phyloP scores from a whole-genome alignment of 2,888 invertebrate genomes.

The Chironomus tentans region DNA sequence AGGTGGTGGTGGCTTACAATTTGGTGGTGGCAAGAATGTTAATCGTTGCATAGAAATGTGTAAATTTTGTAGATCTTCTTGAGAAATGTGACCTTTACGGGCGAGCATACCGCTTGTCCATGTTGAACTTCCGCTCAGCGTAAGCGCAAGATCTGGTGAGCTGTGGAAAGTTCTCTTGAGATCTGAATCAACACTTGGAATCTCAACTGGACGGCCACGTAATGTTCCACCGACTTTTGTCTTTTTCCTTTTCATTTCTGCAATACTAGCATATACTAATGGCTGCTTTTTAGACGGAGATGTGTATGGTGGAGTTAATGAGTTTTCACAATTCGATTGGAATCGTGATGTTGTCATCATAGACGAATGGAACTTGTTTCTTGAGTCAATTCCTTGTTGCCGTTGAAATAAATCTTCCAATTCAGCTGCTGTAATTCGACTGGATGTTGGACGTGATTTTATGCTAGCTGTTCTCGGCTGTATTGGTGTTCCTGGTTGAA shows the following conservation, averaged over 20 bases:
- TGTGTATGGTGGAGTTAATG: conserved; percentile 55
- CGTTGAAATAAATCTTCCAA: conserved; percentile 87
- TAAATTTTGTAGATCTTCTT: conserved; percentile 55
- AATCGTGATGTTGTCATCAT: conserved; percentile 71
- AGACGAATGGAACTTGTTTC: conserved; percentile 41
- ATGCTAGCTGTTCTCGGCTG: conserved; percentile 85
- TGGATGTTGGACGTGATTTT: conserved; percentile 75
- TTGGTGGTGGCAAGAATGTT: conserved; percentile 61
- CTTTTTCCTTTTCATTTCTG: conserved; percentile 83
- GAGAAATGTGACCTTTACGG: conserved; percentile 54
- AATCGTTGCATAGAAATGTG: conserved; percentile 42
- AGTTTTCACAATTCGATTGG: conserved; percentile 50
- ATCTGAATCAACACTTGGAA: conserved; percentile 38
- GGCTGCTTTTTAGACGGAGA: conserved; percentile 55
- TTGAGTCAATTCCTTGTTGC: conserved; percentile 58
- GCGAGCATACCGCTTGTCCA: conserved; percentile 34
- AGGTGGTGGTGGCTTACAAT: conserved; percentile 73
- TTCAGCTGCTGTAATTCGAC: conserved; percentile 82
- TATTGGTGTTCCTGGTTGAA: conserved; percentile 52
- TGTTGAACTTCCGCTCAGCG: conserved; percentile 37
- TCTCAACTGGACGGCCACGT: conserved; percentile 41
- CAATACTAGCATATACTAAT: conserved; percentile 82
- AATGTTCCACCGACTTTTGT: conserved; percentile 39
- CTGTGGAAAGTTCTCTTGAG: conserved; percentile 78
- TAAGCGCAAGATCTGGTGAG: conserved; percentile 69